Evolutionary conservation across 2,797 vertebrate species (phyloP).

Genomic region (Sebastes ruberrimus): DNA sequence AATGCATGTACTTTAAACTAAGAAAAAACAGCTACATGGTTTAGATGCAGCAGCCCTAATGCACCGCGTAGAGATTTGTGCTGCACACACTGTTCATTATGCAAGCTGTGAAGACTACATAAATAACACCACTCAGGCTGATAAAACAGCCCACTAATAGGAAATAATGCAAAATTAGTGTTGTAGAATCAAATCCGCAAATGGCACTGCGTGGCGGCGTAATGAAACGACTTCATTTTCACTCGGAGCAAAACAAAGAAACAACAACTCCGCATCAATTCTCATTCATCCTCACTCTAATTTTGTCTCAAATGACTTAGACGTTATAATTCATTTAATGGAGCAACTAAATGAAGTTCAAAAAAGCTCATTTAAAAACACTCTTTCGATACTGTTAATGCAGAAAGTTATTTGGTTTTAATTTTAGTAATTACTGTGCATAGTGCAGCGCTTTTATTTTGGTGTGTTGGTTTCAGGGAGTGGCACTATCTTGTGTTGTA

Average conservation of each 20-base stretch:
- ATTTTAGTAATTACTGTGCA: slow-evolving; percentile 4
- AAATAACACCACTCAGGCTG: slow-evolving; percentile 62
- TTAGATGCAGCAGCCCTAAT: slow-evolving; percentile 37
- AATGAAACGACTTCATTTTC: slow-evolving; percentile 53
- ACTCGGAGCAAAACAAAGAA: slow-evolving; percentile 48
- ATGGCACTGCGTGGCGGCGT: slow-evolving; percentile 17
- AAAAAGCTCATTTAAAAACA: slow-evolving; percentile 14
- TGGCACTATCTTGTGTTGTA: background rate
- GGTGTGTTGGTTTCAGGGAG: background rate
- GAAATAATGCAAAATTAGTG: slow-evolving; percentile 65
- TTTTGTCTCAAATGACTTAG: slow-evolving; percentile 34
- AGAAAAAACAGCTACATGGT: slow-evolving; percentile 1
- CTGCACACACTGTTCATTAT: slow-evolving; percentile 48
- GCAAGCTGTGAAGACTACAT: slow-evolving; percentile 46
- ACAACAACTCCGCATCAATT: slow-evolving; percentile 30
- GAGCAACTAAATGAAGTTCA: slow-evolving; percentile 13
- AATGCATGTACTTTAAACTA: background rate
- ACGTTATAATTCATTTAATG: slow-evolving; percentile 46
- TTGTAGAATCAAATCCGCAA: slow-evolving; percentile 59
- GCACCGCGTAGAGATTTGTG: slow-evolving; percentile 4
- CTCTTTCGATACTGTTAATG: slow-evolving; percentile 5
- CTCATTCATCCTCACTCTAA: slow-evolving; percentile 36
- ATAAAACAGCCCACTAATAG: slow-evolving; percentile 63
- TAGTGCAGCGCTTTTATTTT: background rate
- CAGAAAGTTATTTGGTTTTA: background rate